These are phyloP conservation scores for Lepidurus packardi DNA, from an alignment of 1,140 invertebrate species.

Conservation along the genomic window DNA sequence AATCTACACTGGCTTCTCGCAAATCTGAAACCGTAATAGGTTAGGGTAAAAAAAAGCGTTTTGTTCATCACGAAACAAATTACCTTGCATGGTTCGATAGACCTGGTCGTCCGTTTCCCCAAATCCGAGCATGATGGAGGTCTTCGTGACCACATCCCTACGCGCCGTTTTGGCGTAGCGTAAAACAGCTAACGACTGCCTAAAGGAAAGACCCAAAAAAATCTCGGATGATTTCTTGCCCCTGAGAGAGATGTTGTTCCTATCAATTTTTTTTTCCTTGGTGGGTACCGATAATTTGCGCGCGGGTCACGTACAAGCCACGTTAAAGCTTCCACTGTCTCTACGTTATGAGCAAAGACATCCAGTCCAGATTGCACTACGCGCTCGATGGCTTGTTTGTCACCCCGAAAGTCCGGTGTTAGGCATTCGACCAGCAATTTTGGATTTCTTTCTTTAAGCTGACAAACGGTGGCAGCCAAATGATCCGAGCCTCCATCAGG, in stretches of 20 bases:
- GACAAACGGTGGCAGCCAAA: conserved; percentile 79
- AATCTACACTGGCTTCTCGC: conserved; percentile 74
- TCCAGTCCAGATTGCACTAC: conserved; percentile 80
- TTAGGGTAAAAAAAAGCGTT: conserved; percentile 23
- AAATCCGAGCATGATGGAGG: conserved; percentile 96
- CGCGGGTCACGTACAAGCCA: conserved; percentile 88
- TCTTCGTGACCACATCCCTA: conserved; percentile 85
- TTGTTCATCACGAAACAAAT: conserved; percentile 27
- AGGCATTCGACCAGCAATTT: conserved; percentile 92
- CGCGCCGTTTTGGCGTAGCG: conserved; percentile 72
- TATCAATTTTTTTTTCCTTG: conserved; percentile 30
- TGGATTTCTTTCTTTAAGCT: conserved; percentile 61
- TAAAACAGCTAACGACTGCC: conserved; percentile 80
- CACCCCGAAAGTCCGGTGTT: conserved; percentile 91
- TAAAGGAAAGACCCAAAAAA: conserved; percentile 41
- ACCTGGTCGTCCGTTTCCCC: conserved; percentile 92
- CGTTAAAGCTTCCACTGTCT: conserved; percentile 79
- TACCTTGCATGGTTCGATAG: conserved; percentile 72
- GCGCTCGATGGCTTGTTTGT: conserved; percentile 64
- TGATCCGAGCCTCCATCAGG: conserved; percentile 84
- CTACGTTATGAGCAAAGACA: conserved; percentile 95
- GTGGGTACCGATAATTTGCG: conserved; percentile 52
- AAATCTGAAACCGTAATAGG: conserved; percentile 55
- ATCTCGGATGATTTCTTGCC: conserved; percentile 19
- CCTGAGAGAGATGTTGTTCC: background rate